Percentiles rank a stretch among this genome's conserved stretches.
Conservation (phyloP, 2,888 invertebrate genomes). For the Melieria omissa region DNA sequence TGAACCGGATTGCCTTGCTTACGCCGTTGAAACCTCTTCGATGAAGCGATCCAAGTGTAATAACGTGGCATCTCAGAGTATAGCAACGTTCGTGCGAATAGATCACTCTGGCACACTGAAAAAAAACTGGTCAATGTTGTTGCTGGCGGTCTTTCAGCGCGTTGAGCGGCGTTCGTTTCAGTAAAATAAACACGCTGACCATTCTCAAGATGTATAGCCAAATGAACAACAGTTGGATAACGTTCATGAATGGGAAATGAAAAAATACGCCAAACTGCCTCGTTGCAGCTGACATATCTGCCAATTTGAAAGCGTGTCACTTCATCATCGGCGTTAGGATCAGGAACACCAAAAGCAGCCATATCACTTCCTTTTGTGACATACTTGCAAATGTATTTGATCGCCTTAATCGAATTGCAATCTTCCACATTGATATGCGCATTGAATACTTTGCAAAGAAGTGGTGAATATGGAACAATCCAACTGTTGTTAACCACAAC, state of each 20-base stretch:
- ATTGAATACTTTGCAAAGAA: conserved; percentile 53
- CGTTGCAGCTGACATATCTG: conserved; percentile 52
- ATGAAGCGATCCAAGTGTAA: conserved; percentile 48
- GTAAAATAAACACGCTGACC: conserved; percentile 56
- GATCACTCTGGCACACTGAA: conserved; percentile 20
- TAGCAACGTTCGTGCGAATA: conserved; percentile 31
- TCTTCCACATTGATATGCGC: conserved; percentile 64
- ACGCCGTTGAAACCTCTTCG: conserved; percentile 55
- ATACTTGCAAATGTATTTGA: conserved; percentile 66
- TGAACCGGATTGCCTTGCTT: conserved; percentile 53
- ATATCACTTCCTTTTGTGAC: conserved; percentile 64
- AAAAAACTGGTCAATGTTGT: conserved; percentile 31
- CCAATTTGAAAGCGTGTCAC: conserved; percentile 40
- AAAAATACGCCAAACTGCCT: conserved; percentile 46
- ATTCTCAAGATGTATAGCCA: conserved; percentile 8
- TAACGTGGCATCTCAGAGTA: conserved; percentile 33
- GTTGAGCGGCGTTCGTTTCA: conserved; percentile 19
- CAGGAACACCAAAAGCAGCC: conserved; percentile 41
- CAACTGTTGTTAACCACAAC: conserved; percentile 55
- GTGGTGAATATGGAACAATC: conserved; percentile 55
- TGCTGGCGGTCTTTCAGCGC: conserved; percentile 25
- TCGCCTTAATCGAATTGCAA: conserved; percentile 63
- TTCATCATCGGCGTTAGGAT: conserved; percentile 38
- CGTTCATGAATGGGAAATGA: conserved; percentile 46
- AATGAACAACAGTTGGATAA: too few relatives aligned